Evolutionary conservation across 2,113 vertebrate species (phyloP), one percentile per base, ranked within the genome.

Genomic region (Vulpes ferrilata): DNA sequence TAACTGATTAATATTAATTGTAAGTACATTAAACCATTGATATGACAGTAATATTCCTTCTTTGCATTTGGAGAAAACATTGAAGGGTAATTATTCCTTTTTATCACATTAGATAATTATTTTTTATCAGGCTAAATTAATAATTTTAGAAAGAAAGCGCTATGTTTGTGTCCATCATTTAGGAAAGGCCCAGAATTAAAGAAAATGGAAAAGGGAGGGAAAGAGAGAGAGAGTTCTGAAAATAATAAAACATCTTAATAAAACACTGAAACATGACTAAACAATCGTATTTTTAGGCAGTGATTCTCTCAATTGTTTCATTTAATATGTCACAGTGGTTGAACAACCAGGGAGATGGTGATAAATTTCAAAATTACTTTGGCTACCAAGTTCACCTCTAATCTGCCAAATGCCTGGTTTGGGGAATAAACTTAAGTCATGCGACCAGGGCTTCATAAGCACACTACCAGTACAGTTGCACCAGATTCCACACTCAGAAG

Each of bases 121-220:
- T 78, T 35, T 48, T 93, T 84, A 73, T 57, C 80, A 76, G 43
- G 59, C 38, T n/a, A n/a, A 4, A 78, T 69, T 32, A 53, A 84
- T n/a, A 62, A 71, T 81, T 97, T 97, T 48, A 67, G 35, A 87
- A 87, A 85, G 15, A 89, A 76, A 86, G 6, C 59, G 38, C 3
- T 62, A 27, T 88, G n/a, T 71, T 84, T 87, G 3, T 74, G 12
- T 48, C 23, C 76, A 73, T 62, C 19, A 67, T 65, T 95, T 76
- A 84, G 0, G 7, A 62, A 76, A 57, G 23, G 5, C 3, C 53
- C 32, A 27, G 16, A 4, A 57, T 74, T 93, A 64, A 93, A 86
- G 88, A 38, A 19, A 22, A 95, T 12, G 73, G 7, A 60, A 22
- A 3, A 19, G 15, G 19, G 13, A 65, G 2, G 1, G 7, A n/a